Percentiles rank a stretch among this genome's conserved stretches.
Conservation (phyloP, 1,140 invertebrate genomes). For the Drosophila serrata region DNA sequence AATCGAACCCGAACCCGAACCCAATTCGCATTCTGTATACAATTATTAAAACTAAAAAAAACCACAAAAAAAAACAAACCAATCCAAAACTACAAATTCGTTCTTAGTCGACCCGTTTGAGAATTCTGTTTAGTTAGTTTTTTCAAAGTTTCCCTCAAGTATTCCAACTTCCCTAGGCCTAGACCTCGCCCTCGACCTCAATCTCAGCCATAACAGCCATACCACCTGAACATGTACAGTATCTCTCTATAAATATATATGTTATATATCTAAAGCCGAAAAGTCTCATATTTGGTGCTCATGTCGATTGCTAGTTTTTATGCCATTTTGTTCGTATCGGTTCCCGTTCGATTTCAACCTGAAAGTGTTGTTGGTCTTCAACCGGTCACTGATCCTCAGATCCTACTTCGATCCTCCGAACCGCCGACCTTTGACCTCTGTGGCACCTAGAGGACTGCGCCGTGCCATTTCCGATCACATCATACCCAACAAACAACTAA, state of each 20-base stretch:
- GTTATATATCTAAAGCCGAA: conserved; percentile 20
- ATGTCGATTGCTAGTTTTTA: conserved; percentile 46
- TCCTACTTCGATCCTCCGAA: conserved; percentile 6
- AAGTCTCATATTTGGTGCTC: conserved; percentile 38
- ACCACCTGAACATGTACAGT: conserved; percentile 42
- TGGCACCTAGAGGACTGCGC: conserved; percentile 28
- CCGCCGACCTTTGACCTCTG: conserved; percentile 17
- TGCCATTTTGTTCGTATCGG: conserved; percentile 57
- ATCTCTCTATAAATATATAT: not conserved
- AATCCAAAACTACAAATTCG: conserved; percentile 19
- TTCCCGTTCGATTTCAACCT: conserved; percentile 76
- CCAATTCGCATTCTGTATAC: conserved; percentile 57
- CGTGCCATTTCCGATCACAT: conserved; percentile 48
- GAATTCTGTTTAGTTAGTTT: conserved; percentile 74
- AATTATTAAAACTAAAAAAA: conserved; percentile 8
- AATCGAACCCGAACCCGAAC: conserved; percentile 36
- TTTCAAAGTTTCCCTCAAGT: conserved; percentile 48
- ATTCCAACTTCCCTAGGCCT: conserved; percentile 13
- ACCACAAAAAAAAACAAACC: conserved; percentile 26
- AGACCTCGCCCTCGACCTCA: conserved; percentile 10
- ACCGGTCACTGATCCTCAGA: conserved; percentile 38
- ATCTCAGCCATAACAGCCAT: conserved; percentile 34
- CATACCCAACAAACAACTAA: conserved; percentile 46
- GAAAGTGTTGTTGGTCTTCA: conserved; percentile 76
- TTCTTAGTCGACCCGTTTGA: conserved; percentile 61